These are phyloP conservation scores for Scelioninae gen. 2 DNA, from an alignment of 2,888 invertebrate genomes.

Conservation along the genomic window DNA sequence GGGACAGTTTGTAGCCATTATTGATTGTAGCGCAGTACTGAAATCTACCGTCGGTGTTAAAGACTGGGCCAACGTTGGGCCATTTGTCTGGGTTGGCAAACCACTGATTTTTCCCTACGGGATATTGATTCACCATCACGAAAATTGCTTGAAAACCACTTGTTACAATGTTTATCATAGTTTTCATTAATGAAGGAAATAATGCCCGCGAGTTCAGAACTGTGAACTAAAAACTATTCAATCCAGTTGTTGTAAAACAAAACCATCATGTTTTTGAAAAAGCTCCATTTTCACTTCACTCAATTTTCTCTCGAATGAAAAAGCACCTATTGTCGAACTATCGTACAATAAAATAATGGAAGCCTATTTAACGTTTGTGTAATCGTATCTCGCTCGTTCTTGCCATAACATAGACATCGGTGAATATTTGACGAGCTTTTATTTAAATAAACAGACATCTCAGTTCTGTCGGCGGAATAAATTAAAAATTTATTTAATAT, in stretches of 20 bases:
- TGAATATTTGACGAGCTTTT: constrained; percentile 8
- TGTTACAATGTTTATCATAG: too few species aligned
- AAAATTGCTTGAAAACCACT: too few species aligned
- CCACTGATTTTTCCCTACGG: too few species aligned
- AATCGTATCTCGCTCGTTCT: constrained; percentile 11
- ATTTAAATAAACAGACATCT: constrained; percentile 27
- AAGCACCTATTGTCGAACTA: constrained; percentile 7
- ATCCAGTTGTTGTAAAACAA: constrained; percentile 2
- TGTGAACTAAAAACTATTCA: neutral
- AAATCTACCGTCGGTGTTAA: too few species aligned
- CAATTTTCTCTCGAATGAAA: constrained; percentile 1
- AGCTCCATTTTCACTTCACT: neutral
- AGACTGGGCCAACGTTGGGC: too few species aligned
- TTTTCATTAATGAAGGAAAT: too few species aligned
- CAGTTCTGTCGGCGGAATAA: too few species aligned
- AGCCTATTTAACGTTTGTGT: constrained; percentile 14
- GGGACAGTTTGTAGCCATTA: too few species aligned
- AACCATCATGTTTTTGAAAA: neutral
- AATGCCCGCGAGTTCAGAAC: neutral
- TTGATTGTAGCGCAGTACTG: too few species aligned
- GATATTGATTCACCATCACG: too few species aligned
- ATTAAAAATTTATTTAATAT: too few species aligned
- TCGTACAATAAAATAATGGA: constrained; percentile 17
- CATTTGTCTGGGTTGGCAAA: too few species aligned
- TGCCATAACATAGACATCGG: constrained; percentile 26